Evolutionary conservation across 2,113 vertebrate genomes (phyloP).

Genomic region (Rhinoderma darwinii): DNA sequence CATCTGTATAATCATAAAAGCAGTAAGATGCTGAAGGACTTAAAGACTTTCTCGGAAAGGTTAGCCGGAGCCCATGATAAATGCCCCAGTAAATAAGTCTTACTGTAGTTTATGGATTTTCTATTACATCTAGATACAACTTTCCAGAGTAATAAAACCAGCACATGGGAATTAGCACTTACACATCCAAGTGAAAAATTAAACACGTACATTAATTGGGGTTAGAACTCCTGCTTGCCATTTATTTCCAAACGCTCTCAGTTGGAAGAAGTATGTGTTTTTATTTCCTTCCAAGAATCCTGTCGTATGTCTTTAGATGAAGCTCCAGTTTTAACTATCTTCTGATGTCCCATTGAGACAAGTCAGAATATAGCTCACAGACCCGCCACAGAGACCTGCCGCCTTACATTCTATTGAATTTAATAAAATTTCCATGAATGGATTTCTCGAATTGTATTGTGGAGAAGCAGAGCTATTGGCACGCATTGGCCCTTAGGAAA

Average conservation of each 20-base stretch:
- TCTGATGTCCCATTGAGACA: not conserved
- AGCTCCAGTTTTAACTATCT: not conserved
- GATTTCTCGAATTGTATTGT: no score
- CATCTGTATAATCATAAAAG: conserved; percentile 33
- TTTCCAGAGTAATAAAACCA: conserved; percentile 45
- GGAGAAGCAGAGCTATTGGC: no score
- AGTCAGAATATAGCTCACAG: not conserved
- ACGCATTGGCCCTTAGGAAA: no score
- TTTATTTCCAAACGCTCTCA: not conserved
- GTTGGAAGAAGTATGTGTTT: not conserved
- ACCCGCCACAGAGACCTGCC: not conserved
- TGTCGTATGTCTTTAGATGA: not conserved
- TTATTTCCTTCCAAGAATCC: not conserved
- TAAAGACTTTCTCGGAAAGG: conserved; percentile 34
- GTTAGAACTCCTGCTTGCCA: conserved; percentile 31
- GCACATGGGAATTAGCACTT: conserved; percentile 28
- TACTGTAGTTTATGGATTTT: conserved; percentile 9
- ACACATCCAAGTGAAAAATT: conserved; percentile 44
- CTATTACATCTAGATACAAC: conserved; percentile 1
- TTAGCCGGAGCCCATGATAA: conserved; percentile 36
- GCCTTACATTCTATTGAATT: not conserved
- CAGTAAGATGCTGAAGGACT: not conserved
- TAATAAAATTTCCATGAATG: not conserved
- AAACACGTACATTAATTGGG: conserved; percentile 50
- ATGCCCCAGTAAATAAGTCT: conserved; percentile 24